Base-by-base conservation (phyloP, 2,113 vertebrate genomes). In the Guaruba guarouba region DNA sequence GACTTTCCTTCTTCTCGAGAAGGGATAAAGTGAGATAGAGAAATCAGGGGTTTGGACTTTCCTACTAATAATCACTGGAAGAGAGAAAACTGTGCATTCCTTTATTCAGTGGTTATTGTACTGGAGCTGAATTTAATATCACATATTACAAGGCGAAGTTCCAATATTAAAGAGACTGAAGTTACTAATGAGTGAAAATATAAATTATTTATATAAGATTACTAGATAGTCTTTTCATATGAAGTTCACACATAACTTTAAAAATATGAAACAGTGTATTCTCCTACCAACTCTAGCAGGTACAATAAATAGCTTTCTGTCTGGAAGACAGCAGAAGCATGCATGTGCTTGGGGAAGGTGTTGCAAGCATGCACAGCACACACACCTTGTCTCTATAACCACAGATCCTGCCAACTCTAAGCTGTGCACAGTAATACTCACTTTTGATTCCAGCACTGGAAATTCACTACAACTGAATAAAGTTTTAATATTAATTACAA, bases 1-100 rank as follows among this genome's bases (percentile, higher is more conserved):
- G 97, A 97, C 98, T 98, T 98, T 98, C 95, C 96, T 95, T 97
- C 96, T 97, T 96, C 95, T 95, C 33, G 31, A 97, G 92, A 89
- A 95, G 85, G 95, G 82, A 98, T 96, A 93, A 92, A 93, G 95
- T 84, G 86, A 96, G 96, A 95, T 94, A 92, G 95, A 93, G 95
- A 94, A 96, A 94, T 61, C n/a, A 18, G 67, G 71, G 77, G 84
- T 94, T 93, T 88, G 68, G 76, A 86, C 79, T 96, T 93, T 96
- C 86, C 83, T 84, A 70, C 95, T 93, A 82, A 95, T 95, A 96
- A 96, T 81, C 95, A 90, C 83, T 62, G 57, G 44, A 93, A 93
- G 86, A 92, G 52, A 88, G 82, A 92, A 94, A 97, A 85, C 79
- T 77, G 33, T 73, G 74, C 46, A 31, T n/a, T 41, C 44, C 79